Base-by-base conservation (phyloP, 2,797 vertebrate species). In the Chaetodon trifasciatus region DNA sequence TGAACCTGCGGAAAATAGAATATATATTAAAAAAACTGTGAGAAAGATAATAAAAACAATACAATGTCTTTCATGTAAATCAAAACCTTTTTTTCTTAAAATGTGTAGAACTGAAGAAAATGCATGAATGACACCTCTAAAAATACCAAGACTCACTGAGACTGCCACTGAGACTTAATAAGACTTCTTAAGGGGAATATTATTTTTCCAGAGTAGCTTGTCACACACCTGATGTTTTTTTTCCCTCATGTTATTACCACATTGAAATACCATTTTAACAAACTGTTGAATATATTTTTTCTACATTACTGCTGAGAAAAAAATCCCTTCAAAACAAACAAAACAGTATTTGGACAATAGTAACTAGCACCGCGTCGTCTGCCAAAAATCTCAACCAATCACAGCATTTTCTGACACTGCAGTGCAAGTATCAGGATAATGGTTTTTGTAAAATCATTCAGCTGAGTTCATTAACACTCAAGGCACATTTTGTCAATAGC, bases 401-500 rank as follows among this genome's bases (percentile, higher is more conserved):
- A 60, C 67, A 78, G 70, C 57, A 49, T 82, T 70, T 80, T 73
- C 57, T 70, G 78, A 78, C 70, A 77, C 24, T 10, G 16, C 58
- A 64, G 53, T 62, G 66, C 47, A 79, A 81, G 55, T 61, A 78
- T 76, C 67, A 64, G 61, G 53, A 87, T 84, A 73, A 88, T 82
- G 47, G 66, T 65, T 82, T 90, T 86, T 85, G 66, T 82, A 76
- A 87, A 91, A 88, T 81, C 81, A 80, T 83, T 90, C 75, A 89
- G 61, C 67, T 13, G 81, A 67, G 52, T 89, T 89, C 83, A 88
- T 93, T 90, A 84, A 88, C 84, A 89, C 90, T 84, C 78, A 70
- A 79, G 85, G 49, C 84, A 83, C 88, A 89, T 88, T 90, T 92
- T 84, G 81, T 90, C 91, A 88, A 91, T 93, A 88, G 80, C 84